Percentiles rank a stretch among this genome's conserved stretches.
Evolutionary conservation across 1,140 invertebrate species (phyloP).

Genomic region (Metopolophium dirhodum): DNA sequence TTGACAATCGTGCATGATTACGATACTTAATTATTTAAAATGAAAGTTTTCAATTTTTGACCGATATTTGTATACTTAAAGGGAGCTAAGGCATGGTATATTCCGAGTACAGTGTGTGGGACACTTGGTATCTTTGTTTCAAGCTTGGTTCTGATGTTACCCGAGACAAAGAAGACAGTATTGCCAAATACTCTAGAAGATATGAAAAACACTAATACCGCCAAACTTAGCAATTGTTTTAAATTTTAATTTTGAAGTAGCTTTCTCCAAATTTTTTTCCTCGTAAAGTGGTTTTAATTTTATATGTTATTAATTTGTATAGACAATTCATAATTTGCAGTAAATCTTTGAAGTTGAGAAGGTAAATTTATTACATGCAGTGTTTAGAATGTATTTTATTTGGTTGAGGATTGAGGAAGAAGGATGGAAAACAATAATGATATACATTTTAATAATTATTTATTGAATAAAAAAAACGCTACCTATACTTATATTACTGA

Average conservation of each 20-base stretch:
- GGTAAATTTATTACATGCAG: not conserved
- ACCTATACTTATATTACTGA: too few species aligned
- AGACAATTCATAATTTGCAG: not conserved
- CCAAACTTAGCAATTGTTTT: slow-evolving; percentile 32
- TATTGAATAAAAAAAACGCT: not conserved
- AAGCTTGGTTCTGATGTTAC: slow-evolving; percentile 65
- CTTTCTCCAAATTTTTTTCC: not conserved
- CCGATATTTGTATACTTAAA: slow-evolving; percentile 58
- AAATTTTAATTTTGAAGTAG: slow-evolving; percentile 28
- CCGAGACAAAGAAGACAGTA: slow-evolving; percentile 68
- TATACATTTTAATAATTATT: not conserved
- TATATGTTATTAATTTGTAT: not conserved
- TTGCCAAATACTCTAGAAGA: slow-evolving; percentile 69
- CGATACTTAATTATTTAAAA: slow-evolving; percentile 47
- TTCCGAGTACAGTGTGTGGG: slow-evolving; percentile 71
- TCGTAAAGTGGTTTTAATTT: not conserved
- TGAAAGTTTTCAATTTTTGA: not conserved
- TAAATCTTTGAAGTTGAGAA: not conserved
- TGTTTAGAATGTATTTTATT: not conserved
- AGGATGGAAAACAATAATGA: not conserved
- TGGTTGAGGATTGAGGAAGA: not conserved
- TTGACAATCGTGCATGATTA: slow-evolving; percentile 19
- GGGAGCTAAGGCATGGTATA: slow-evolving; percentile 65
- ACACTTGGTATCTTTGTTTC: slow-evolving; percentile 66
- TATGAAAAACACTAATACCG: slow-evolving; percentile 56